These are phyloP conservation scores for Brachypodius melanocephalos DNA, from an alignment of 2,113 vertebrate genomes.

Conservation along the genomic window DNA sequence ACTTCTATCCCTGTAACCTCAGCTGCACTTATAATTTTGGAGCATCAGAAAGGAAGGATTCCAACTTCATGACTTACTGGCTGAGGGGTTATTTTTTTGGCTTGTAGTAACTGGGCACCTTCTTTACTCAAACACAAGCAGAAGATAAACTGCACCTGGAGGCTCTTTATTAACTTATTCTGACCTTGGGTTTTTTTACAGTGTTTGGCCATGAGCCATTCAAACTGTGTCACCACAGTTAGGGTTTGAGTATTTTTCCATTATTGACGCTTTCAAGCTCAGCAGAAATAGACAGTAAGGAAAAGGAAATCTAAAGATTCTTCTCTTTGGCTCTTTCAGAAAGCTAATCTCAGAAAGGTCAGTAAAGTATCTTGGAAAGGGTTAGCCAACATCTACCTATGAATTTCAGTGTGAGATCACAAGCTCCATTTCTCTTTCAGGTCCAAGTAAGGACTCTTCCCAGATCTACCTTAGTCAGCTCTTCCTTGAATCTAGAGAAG, in stretches of 20 bases:
- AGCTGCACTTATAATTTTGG: not conserved
- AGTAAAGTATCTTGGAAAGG: not conserved
- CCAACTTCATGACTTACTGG: not conserved
- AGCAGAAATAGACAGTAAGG: not conserved
- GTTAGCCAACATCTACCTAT: not conserved
- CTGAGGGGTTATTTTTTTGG: not conserved
- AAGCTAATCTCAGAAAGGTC: not conserved
- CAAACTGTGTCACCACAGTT: not conserved
- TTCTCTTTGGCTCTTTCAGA: not conserved
- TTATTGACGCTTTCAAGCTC: not conserved
- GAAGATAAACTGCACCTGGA: slow-evolving; percentile 33
- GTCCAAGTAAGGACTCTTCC: not conserved
- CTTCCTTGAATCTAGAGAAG: not conserved
- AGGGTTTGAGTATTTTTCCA: slow-evolving; percentile 25
- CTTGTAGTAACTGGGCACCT: not conserved
- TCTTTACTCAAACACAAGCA: slow-evolving; percentile 12
- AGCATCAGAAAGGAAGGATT: not conserved
- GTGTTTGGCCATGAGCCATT: not conserved
- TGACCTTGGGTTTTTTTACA: not conserved
- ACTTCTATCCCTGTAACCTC: not conserved
- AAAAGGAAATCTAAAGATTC: not conserved
- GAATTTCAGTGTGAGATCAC: not conserved
- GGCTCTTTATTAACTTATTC: slow-evolving; percentile 23
- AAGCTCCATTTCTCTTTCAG: not conserved
- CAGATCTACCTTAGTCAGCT: not conserved